phyloP scores from a whole-genome alignment of 2,113 vertebrate genomes.

The Tiliqua scincoides region DNA sequence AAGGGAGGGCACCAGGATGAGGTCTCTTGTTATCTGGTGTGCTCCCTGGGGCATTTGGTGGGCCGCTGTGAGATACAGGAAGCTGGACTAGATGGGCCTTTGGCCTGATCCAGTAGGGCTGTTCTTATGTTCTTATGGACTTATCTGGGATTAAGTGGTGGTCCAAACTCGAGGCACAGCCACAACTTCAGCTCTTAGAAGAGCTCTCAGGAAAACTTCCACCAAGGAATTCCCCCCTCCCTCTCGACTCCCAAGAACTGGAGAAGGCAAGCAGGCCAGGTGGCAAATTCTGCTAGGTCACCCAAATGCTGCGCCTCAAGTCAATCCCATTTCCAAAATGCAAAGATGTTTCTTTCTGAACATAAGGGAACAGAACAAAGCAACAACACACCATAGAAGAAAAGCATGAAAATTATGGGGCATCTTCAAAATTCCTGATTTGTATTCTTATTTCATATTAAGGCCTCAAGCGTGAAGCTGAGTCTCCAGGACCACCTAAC shows the following conservation, averaged over 20 bases:
- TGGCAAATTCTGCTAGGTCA: neutral
- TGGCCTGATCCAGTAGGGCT: too few relatives aligned
- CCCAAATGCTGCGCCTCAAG: constrained; percentile 44
- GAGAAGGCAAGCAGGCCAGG: neutral
- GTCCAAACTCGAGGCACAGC: neutral
- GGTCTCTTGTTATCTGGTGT: too few relatives aligned
- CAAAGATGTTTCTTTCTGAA: constrained; percentile 53
- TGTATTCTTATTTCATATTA: constrained; percentile 54
- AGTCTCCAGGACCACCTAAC: constrained; percentile 66
- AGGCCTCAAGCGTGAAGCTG: constrained; percentile 20
- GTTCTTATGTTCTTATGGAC: too few relatives aligned
- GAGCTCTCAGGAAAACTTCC: neutral
- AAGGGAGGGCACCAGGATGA: too few relatives aligned
- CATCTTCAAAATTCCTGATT: constrained; percentile 56
- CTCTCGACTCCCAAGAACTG: neutral
- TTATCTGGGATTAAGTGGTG: neutral
- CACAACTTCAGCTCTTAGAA: neutral
- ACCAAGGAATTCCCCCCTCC: neutral
- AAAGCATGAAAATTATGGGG: constrained; percentile 25
- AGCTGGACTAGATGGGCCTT: too few relatives aligned
- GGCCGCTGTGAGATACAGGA: too few relatives aligned
- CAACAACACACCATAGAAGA: constrained; percentile 35
- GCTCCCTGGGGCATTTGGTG: too few relatives aligned
- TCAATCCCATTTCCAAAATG: constrained; percentile 44
- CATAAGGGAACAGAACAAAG: constrained; percentile 42